These are phyloP conservation scores for Pteria penguin DNA, from an alignment of 2,888 invertebrate genomes.

Conservation along the genomic window DNA sequence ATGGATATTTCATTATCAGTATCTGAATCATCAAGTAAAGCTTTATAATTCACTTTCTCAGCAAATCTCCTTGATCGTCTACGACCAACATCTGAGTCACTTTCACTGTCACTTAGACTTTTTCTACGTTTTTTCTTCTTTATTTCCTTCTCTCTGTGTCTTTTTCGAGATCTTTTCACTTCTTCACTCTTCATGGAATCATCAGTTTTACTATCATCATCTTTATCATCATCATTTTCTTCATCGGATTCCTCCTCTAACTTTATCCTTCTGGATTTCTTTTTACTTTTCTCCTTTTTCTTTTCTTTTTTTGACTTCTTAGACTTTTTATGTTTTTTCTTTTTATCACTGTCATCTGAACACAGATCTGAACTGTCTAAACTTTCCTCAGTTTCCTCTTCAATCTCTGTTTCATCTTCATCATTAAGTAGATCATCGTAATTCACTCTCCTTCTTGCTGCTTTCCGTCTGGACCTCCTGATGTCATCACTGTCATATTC, in stretches of 20 bases:
- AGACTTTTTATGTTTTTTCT: constrained; percentile 32
- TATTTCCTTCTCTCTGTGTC: not conserved
- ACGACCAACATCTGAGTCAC: constrained; percentile 18
- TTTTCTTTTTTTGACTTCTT: constrained; percentile 24
- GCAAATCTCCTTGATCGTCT: constrained; percentile 25
- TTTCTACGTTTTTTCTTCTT: constrained; percentile 1
- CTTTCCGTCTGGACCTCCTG: constrained; percentile 56
- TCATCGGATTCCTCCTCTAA: constrained; percentile 32
- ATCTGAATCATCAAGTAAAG: constrained; percentile 23
- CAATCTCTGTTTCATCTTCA: constrained; percentile 59
- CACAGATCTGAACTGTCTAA: constrained; percentile 55
- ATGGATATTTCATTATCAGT: constrained; percentile 6
- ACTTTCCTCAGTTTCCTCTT: constrained; percentile 52
- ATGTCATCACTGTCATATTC: constrained; percentile 69
- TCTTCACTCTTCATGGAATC: not conserved
- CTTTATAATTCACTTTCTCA: constrained; percentile 38
- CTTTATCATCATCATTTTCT: constrained; percentile 40
- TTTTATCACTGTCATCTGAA: constrained; percentile 56
- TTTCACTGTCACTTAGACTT: not conserved
- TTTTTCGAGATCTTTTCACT: not conserved
- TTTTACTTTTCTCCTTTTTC: constrained; percentile 34
- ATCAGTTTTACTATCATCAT: constrained; percentile 21
- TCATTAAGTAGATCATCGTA: constrained; percentile 66
- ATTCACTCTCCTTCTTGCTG: constrained; percentile 54
- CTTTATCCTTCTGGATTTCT: constrained; percentile 22